Percentiles rank a stretch among this genome's conserved stretches.
phyloP scores from a whole-genome alignment of 2,888 invertebrate genomes.

The Cepaea hortensis region DNA sequence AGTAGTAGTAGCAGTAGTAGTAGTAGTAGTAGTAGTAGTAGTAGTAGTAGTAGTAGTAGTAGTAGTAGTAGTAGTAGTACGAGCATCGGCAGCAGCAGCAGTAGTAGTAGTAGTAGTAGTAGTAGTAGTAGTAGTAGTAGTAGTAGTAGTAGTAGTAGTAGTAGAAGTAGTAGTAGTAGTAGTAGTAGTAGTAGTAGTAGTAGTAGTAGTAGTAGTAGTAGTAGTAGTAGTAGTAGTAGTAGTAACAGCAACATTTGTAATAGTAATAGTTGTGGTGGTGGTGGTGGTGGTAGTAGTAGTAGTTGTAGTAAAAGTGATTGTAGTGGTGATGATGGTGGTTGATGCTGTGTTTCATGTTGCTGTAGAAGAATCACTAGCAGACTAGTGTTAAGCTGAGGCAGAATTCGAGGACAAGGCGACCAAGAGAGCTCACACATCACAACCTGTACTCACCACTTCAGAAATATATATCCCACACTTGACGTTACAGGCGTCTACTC shows the following conservation, averaged over 20 bases:
- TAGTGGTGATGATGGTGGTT: background rate
- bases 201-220: background rate
- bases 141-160: background rate
- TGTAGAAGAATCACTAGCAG: background rate
- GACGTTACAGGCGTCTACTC: too few species aligned
- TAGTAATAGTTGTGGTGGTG: background rate
- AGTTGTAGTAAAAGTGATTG: background rate
- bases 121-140: constrained; percentile 3
- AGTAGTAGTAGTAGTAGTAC: constrained; percentile 10
- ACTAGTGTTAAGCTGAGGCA: too few species aligned
- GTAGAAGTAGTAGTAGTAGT: background rate
- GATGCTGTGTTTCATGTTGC: background rate
- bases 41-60: constrained; percentile 26
- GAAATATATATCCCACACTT: too few species aligned
- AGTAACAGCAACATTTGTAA: background rate
- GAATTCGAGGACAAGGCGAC: too few species aligned
- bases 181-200: background rate
- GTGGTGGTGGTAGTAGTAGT: background rate
- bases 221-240: background rate
- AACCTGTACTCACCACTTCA: too few species aligned
- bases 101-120: background rate
- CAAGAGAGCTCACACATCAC: too few species aligned
- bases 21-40: constrained; percentile 29
- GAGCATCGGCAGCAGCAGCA: too few species aligned
- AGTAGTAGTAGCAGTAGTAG: constrained; percentile 31